These are phyloP conservation scores for Theocolax elegans DNA, from an alignment of 1,140 invertebrate genomes.

Conservation along the genomic window DNA sequence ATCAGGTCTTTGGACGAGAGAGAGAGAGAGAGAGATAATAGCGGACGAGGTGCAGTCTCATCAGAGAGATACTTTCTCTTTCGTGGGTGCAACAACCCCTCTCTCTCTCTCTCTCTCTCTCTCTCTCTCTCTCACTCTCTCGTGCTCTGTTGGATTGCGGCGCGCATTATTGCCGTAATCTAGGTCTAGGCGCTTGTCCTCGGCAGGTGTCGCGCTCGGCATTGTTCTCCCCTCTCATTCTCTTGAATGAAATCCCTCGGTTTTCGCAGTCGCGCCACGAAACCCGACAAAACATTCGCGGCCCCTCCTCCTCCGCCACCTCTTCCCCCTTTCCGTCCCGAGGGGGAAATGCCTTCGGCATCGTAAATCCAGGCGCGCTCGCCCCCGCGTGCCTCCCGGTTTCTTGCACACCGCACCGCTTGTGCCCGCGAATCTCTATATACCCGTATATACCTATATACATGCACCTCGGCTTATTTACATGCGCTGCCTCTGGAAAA, in stretches of 20 bases:
- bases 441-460: neutral
- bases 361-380: neutral
- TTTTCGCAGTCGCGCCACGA: slow-evolving; percentile 46
- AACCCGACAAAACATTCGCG: neutral
- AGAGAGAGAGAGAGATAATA: slow-evolving; percentile 1
- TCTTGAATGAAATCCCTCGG: slow-evolving; percentile 44
- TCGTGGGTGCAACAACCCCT: neutral
- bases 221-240: slow-evolving; percentile 38
- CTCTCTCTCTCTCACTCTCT: slow-evolving; percentile 37
- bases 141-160: slow-evolving; percentile 1
- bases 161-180: slow-evolving; percentile 56
- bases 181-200: slow-evolving; percentile 57
- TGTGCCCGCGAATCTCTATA: neutral
- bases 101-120: neutral
- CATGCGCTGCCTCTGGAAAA: too few relatives aligned
- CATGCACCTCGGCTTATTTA: neutral
- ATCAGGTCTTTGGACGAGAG: too few relatives aligned
- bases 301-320: neutral
- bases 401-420: neutral
- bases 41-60: too few relatives aligned
- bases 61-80: neutral
- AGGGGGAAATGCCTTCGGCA: neutral
- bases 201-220: slow-evolving; percentile 54
- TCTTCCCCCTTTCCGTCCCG: slow-evolving; percentile 16
- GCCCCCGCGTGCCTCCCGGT: neutral